These are phyloP conservation scores for Cistogaster globosa DNA, from an alignment of 2,888 invertebrate genomes.

Conservation along the genomic window DNA sequence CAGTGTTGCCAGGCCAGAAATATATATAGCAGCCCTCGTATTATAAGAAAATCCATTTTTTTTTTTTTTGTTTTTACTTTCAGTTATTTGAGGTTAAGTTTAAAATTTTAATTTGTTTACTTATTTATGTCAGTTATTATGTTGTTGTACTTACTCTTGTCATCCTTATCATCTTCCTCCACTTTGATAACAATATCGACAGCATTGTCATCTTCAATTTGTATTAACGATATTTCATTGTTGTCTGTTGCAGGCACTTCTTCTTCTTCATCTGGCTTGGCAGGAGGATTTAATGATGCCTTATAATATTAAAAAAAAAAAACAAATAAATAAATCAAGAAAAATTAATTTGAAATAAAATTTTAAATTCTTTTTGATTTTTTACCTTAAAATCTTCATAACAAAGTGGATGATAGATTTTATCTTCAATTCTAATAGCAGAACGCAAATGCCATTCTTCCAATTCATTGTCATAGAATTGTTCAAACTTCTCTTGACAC, in stretches of 20 bases:
- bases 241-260: slow-evolving; percentile 31
- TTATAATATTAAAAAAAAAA: slow-evolving; percentile 54
- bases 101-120: too few relatives aligned
- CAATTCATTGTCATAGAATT: slow-evolving; percentile 97
- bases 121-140: background rate
- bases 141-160: slow-evolving; percentile 64
- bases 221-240: slow-evolving; percentile 61
- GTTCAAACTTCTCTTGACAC: slow-evolving; percentile 96
- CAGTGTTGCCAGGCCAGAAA: too few relatives aligned
- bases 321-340: background rate
- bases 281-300: slow-evolving; percentile 79
- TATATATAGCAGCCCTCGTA: too few relatives aligned
- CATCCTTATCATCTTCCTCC: slow-evolving; percentile 76
- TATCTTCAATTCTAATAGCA: slow-evolving; percentile 89
- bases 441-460: slow-evolving; percentile 98
- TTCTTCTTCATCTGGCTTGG: slow-evolving; percentile 66
- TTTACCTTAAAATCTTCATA: slow-evolving; percentile 92
- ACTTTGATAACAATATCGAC: slow-evolving; percentile 79
- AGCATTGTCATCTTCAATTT: slow-evolving; percentile 79
- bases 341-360: background rate
- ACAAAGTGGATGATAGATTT: slow-evolving; percentile 94
- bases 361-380: slow-evolving; percentile 1
- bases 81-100: background rate
- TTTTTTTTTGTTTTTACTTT: background rate
- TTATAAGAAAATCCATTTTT: too few relatives aligned